Percentiles rank a stretch among this genome's conserved stretches.
Conservation (phyloP, 2,797 vertebrate genomes). For the Chelon labrosus region DNA sequence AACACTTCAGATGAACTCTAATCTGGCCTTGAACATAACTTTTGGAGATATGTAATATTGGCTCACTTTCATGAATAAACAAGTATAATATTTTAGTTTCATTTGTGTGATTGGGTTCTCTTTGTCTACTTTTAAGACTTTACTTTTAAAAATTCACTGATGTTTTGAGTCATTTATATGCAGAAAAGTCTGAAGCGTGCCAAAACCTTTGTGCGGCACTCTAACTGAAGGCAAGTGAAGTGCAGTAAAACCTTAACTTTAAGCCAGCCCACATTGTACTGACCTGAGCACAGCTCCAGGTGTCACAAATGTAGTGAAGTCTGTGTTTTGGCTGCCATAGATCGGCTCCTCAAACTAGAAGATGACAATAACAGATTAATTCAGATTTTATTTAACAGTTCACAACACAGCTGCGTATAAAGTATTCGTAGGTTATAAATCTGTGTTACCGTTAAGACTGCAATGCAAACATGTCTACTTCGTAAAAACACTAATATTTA, state of each 20-base stretch:
- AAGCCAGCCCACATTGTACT: conserved; percentile 14
- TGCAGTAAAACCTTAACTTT: background rate
- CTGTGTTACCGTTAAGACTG: background rate
- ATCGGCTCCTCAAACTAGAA: conserved; percentile 85
- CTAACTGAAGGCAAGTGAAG: background rate
- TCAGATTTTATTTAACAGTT: background rate
- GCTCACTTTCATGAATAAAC: too few relatives aligned
- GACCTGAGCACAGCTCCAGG: conserved; percentile 87
- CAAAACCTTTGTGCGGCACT: too few relatives aligned
- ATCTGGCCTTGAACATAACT: too few relatives aligned
- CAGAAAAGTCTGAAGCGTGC: too few relatives aligned
- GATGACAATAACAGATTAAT: conserved; percentile 3
- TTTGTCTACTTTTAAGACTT: too few relatives aligned
- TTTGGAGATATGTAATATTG: too few relatives aligned
- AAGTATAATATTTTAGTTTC: too few relatives aligned
- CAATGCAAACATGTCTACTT: background rate
- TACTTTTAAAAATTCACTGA: too few relatives aligned
- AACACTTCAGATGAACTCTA: too few relatives aligned
- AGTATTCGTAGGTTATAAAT: background rate
- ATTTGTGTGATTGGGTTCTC: too few relatives aligned
- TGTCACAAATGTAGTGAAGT: conserved; percentile 87
- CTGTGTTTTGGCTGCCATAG: conserved; percentile 82
- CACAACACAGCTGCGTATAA: background rate
- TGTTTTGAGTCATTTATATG: too few relatives aligned
- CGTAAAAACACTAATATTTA: background rate